phyloP scores from a whole-genome alignment of 2,113 vertebrate genomes.

The Trematomus loennbergii region DNA sequence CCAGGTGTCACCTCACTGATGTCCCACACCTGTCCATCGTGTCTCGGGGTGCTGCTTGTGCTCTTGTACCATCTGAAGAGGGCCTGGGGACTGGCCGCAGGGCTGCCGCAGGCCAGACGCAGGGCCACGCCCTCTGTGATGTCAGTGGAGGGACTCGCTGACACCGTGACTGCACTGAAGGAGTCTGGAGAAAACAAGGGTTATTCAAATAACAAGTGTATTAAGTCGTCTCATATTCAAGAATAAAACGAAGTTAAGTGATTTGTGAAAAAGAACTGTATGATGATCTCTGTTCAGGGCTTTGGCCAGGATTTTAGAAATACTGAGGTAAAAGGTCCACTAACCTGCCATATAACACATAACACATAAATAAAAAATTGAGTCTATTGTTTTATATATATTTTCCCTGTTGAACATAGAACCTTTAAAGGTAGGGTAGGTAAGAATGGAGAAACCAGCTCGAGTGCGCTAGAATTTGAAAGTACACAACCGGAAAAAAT shows the following conservation, averaged over 20 bases:
- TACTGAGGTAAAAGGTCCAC: neutral
- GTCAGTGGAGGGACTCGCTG: constrained; percentile 33
- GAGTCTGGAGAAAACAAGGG: constrained; percentile 44
- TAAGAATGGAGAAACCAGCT: too few relatives aligned
- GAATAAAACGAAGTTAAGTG: neutral
- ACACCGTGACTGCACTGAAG: constrained; percentile 26
- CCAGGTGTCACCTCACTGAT: constrained; percentile 24
- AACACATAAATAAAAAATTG: neutral
- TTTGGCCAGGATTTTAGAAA: neutral
- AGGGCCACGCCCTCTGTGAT: constrained; percentile 51
- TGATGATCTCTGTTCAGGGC: neutral
- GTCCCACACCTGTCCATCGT: constrained; percentile 54
- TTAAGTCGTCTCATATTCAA: neutral
- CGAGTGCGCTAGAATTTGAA: too few relatives aligned
- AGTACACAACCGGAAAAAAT: too few relatives aligned
- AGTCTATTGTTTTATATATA: neutral
- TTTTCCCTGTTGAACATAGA: neutral
- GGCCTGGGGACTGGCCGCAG: constrained; percentile 1
- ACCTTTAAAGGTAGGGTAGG: too few relatives aligned
- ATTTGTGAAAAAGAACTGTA: neutral
- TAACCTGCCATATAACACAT: too few relatives aligned
- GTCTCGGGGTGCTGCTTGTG: neutral
- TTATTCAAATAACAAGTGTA: neutral
- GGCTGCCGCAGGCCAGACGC: constrained; percentile 69
- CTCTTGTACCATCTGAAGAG: constrained; percentile 63